Evolutionary conservation across 2,888 invertebrate species (phyloP), one percentile per base, ranked within the genome.

Genomic region (Apotomis capreana): DNA sequence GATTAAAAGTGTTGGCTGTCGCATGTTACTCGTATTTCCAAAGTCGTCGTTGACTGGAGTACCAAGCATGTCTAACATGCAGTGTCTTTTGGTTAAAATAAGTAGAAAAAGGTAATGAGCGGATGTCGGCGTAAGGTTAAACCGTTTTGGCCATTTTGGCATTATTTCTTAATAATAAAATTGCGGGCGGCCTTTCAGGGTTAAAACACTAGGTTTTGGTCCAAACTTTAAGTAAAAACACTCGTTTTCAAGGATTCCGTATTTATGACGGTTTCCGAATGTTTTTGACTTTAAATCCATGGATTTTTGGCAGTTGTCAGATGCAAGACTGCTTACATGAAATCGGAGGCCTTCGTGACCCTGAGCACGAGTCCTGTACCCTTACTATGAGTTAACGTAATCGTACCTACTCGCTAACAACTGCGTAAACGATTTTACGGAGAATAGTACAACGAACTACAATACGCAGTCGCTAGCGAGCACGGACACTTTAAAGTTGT

Each of bases 131-230:
- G 51, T 68, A 59, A 77, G 76, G 75, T 75, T 76, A 67, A 65
- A 63, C 75, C 70, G 67, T 74, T 79, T 77, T 13, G 65, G 55
- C 55, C 55, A 65, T 65, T 65, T 65, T 69, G 79, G 76, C 69
- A 75, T 77, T 78, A 77, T 79, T 80, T 80, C 76, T 75, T 78
- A 78, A 80, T 76, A 77, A 78, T 76, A 73, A 76, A 78, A 77
- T 74, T 73, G 75, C 73, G 54, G 61, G 78, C 79, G 80, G 76
- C 69, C 62, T 9, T 78, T 76, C 77, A 76, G 79, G 79, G 79
- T 79, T 76, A n/a, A n/a, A n/a, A n/a, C n/a, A n/a, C n/a, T n/a
- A 76, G 71, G 76, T 68, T 73, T 74, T 67, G 75, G 49, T 3
- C 37, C 49, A 49, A 59, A 68, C 44, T 65, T 68, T 51, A 40